Base-by-base conservation (phyloP, 2,888 invertebrate species). In the Stegana nigrithorax region DNA sequence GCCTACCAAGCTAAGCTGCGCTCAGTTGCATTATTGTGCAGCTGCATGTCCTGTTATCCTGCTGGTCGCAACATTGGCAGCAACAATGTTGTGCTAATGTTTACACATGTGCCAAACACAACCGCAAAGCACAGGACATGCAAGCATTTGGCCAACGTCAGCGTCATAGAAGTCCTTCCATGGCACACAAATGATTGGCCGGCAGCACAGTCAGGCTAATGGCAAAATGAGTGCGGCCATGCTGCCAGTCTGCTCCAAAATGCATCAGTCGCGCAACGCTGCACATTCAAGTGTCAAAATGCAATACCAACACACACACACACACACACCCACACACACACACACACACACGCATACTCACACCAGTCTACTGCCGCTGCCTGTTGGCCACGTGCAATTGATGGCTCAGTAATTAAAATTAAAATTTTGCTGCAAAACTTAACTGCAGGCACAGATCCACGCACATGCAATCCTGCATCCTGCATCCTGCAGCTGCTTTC, bases 351-450 rank as follows among this genome's bases (percentile, higher is more conserved):
- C n/a, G n/a, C 2, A 2, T 10, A 32, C 32, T 19, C 32, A 32
- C 21, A 17, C n/a, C 12, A 8, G 10, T 23, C 5, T 21, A 23
- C 2, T 47, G 25, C 23, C n/a, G 21, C 23, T 47, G 4, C 21
- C 45, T 47, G 5, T 47, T 7, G 26, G 19, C 26, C 19, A 51
- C 50, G 39, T 59, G 59, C 50, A 51, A 39, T 78, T 74, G 80
- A 76, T 80, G 78, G 76, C 78, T 76, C 65, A 67, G 71, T 76
- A 80, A 76, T 76, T 76, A 80, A 76, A 78, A 76, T 80, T 78
- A 76, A 78, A 74, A 76, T 75, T 76, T 80, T 78, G 73, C 63
- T 67, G 67, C 65, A 68, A 56, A 76, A 80, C 71, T 75, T 73
- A 63, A 67, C 59, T 63, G 51, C 62, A 47, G 64, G 27, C 57